Conservation (phyloP, 30 jellyfish, hydroid and myxozoan genomes). For the Cassiopea andromeda region DNA sequence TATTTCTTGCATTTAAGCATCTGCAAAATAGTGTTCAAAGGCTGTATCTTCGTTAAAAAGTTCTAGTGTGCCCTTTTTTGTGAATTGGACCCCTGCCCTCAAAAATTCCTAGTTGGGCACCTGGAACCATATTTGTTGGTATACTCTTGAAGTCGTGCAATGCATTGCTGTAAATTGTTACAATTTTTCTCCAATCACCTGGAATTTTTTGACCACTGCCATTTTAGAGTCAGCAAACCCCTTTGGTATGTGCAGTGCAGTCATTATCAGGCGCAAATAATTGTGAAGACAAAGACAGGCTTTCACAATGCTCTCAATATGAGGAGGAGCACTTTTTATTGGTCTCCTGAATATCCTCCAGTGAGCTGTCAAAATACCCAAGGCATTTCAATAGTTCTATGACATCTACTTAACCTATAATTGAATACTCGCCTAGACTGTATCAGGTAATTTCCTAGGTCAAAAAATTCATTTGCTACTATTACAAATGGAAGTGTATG, state of each 20-base stretch:
- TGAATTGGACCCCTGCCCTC: no score
- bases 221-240: constrained; percentile 67
- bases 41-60: no score
- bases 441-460: constrained; percentile 5
- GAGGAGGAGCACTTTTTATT: constrained; percentile 28
- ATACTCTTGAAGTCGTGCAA: background rate
- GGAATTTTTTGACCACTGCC: constrained; percentile 37
- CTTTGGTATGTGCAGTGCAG: constrained; percentile 29
- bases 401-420: constrained; percentile 17
- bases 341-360: constrained; percentile 73
- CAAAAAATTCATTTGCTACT: constrained; percentile 47
- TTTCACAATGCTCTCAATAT: constrained; percentile 31
- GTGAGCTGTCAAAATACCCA: constrained; percentile 58
- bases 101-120: no score
- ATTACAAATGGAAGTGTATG: constrained; percentile 35
- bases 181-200: constrained; percentile 66
- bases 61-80: no score
- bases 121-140: constrained; percentile 9
- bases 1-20: no score
- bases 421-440: constrained; percentile 1
- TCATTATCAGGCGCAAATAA: constrained; percentile 46
- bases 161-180: constrained; percentile 9
- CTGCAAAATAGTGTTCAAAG: no score
- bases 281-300: constrained; percentile 64
- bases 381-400: constrained; percentile 56